A percentile compares a stretch with the other conserved stretches of the same genome.
phyloP scores from a whole-genome alignment of 2,797 vertebrate genomes.

The Arrhamphus sclerolepis region DNA sequence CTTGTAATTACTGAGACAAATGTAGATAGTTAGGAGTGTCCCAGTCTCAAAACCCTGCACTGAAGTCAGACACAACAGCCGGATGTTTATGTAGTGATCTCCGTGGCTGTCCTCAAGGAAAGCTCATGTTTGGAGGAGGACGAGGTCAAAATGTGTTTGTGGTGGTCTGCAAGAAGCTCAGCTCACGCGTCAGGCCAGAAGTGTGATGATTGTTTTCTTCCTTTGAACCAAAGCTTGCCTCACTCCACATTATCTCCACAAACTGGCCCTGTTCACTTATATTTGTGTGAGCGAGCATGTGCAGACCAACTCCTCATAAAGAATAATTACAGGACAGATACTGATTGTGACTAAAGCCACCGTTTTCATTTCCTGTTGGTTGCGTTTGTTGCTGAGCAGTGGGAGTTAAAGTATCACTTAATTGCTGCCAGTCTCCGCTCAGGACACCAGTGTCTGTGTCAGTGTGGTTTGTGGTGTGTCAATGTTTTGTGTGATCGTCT shows the following conservation, averaged over 20 bases:
- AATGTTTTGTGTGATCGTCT: conserved; percentile 35
- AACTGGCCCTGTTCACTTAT: conserved; percentile 3
- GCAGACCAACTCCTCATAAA: conserved; percentile 43
- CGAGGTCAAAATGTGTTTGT: background rate
- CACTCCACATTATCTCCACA: conserved; percentile 3
- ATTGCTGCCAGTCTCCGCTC: conserved; percentile 16
- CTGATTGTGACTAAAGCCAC: conserved; percentile 26
- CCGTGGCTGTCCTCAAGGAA: conserved; percentile 3
- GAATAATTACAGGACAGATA: conserved; percentile 34
- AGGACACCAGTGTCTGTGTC: conserved; percentile 33
- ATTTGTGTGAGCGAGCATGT: conserved; percentile 34
- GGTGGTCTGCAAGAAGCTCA: conserved; percentile 9
- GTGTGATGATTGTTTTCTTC: conserved; percentile 11
- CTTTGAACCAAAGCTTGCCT: conserved; percentile 24
- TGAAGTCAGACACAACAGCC: conserved; percentile 11
- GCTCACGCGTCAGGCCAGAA: conserved; percentile 4
- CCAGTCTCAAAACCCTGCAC: conserved; percentile 14
- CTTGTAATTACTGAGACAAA: conserved; percentile 45
- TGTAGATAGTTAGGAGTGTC: conserved; percentile 21
- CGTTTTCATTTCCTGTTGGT: conserved; percentile 59
- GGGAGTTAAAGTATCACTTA: conserved; percentile 37
- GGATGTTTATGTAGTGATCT: conserved; percentile 23
- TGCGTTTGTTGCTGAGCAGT: conserved; percentile 41
- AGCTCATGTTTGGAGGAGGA: conserved; percentile 7
- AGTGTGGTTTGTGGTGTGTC: conserved; percentile 50